Conservation (phyloP, 2,888 invertebrate species). For the Eumacrocentrus americanus region DNA sequence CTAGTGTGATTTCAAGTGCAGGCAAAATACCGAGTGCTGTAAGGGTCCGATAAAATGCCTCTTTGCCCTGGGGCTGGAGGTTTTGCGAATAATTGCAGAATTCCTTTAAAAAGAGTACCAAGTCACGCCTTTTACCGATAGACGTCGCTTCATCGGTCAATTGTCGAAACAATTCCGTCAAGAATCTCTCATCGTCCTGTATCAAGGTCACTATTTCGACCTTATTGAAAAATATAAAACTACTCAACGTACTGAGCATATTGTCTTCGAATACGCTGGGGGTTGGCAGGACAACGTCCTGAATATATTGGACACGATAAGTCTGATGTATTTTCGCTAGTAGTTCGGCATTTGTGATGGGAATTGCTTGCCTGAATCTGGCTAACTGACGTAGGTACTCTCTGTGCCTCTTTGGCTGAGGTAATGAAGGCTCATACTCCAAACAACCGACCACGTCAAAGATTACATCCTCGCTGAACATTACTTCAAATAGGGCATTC, state of each 20-base stretch:
- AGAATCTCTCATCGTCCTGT: conserved; percentile 96
- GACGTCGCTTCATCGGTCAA: conserved; percentile 88
- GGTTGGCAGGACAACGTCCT: conserved; percentile 97
- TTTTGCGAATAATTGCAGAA: conserved; percentile 99
- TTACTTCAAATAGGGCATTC: conserved; percentile 94
- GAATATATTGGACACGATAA: conserved; percentile 98
- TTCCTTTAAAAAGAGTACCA: conserved; percentile 97
- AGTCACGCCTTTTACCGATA: conserved; percentile 85
- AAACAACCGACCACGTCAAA: conserved; percentile 98
- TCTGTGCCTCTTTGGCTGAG: conserved; percentile 89
- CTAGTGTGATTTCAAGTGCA: conserved; percentile 87
- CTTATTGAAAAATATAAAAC: conserved; percentile 99
- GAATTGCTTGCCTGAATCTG: conserved; percentile 91
- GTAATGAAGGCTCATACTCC: conserved; percentile 92
- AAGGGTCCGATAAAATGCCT: conserved; percentile 95
- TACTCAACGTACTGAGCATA: conserved; percentile 94
- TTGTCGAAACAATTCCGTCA: conserved; percentile 92
- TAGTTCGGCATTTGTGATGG: conserved; percentile 93
- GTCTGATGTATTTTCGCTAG: conserved; percentile 99
- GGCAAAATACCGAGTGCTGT: conserved; percentile 87
- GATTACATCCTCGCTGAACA: conserved; percentile 96
- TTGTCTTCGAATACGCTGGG: conserved; percentile 99
- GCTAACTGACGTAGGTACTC: conserved; percentile 94
- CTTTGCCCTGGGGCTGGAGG: conserved; percentile 95
- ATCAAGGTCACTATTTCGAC: conserved; percentile 98